Evolutionary conservation across 2,888 invertebrate species (phyloP).

Genomic region (Ditylenchus weischeri): DNA sequence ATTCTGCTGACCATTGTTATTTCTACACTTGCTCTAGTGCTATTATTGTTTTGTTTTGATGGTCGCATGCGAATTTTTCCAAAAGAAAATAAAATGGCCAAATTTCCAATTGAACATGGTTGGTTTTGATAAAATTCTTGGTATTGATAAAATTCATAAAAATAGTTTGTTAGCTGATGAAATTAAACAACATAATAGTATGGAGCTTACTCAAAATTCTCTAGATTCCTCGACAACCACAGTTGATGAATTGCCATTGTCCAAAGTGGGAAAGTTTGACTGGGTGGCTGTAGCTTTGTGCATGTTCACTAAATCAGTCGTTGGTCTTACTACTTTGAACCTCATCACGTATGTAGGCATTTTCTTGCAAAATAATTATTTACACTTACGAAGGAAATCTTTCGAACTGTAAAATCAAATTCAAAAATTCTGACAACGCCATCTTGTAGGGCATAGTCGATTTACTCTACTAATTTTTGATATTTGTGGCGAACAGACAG

Average conservation of each 20-base stretch:
- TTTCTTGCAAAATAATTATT: slow-evolving; percentile 5
- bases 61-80: slow-evolving; percentile 29
- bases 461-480: too few species aligned
- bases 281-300: slow-evolving; percentile 24
- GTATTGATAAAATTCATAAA: too few species aligned
- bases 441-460: too few species aligned
- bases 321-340: slow-evolving; percentile 17
- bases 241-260: not conserved
- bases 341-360: slow-evolving; percentile 16
- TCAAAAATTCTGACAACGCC: too few species aligned
- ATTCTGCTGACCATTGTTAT: slow-evolving; percentile 43
- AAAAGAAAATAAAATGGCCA: not conserved
- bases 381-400: not conserved
- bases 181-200: not conserved
- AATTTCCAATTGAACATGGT: too few species aligned
- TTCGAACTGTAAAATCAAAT: too few species aligned
- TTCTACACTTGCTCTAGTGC: slow-evolving; percentile 34
- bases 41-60: slow-evolving; percentile 35
- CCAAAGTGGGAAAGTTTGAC: slow-evolving; percentile 14
- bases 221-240: not conserved
- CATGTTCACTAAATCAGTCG: slow-evolving; percentile 18
- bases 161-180: not conserved
- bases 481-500: too few species aligned
- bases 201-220: not conserved
- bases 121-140: not conserved